Evolutionary conservation across 2,888 invertebrate genomes (phyloP).

Genomic region (Crioceris asparagi): DNA sequence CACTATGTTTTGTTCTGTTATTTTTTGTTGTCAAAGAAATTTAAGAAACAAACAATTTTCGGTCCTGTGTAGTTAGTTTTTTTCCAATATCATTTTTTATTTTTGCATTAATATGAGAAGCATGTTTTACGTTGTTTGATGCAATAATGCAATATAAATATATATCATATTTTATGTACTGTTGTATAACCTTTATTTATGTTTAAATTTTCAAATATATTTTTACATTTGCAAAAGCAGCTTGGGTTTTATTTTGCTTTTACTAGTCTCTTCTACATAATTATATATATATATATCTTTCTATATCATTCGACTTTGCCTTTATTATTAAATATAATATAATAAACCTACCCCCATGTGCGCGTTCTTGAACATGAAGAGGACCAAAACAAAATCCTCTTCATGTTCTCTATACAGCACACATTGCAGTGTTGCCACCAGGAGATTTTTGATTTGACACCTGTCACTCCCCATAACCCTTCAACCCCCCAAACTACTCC

Average conservation of each 20-base stretch:
- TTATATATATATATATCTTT: constrained; percentile 11
- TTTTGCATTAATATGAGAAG: constrained; percentile 36
- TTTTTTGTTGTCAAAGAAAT: too few species aligned
- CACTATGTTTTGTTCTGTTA: too few species aligned
- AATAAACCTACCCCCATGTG: too few species aligned
- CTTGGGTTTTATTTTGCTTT: constrained; percentile 40
- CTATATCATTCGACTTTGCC: constrained; percentile 9
- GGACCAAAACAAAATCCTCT: not conserved
- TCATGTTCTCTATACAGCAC: constrained; percentile 10
- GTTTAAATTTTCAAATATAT: constrained; percentile 43
- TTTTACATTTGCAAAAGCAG: constrained; percentile 40
- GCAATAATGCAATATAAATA: too few species aligned
- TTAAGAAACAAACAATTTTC: constrained; percentile 26
- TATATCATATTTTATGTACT: constrained; percentile 41
- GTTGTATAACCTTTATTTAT: constrained; percentile 40
- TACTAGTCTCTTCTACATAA: constrained; percentile 10
- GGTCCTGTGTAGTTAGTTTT: constrained; percentile 29
- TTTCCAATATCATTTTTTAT: constrained; percentile 33
- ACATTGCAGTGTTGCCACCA: constrained; percentile 33
- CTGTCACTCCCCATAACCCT: constrained; percentile 4
- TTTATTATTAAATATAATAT: constrained; percentile 1
- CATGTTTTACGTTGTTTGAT: constrained; percentile 41
- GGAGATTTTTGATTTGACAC: constrained; percentile 24
- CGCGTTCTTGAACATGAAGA: too few species aligned
- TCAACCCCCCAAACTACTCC: constrained; percentile 19